Evolutionary conservation across 2,888 invertebrate genomes (phyloP), one percentile per base, ranked within the genome.

Genomic region (Cheilosia scutellata): DNA sequence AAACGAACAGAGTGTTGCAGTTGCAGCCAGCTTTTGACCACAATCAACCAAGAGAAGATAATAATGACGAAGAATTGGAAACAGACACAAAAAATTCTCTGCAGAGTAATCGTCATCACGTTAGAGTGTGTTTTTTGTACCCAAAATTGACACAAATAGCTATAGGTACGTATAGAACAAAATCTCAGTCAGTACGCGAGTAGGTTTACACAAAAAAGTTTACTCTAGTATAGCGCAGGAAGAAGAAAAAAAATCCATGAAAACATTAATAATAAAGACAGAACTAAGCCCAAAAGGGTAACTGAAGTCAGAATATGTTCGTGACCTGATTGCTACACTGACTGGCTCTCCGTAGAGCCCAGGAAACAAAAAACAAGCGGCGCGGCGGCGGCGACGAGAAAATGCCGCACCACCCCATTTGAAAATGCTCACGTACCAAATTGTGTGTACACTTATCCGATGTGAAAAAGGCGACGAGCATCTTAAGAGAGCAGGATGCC

Each of bases 401-500:
- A 83, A 70, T 53, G 79, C 79, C 74, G 79, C 79, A 79, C 62
- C 40, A 68, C 63, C 71, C 33, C 51, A 79, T 79, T 51, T 74
- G 49, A 70, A 79, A 79, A 83, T 79, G 44, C 74, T 83, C 83
- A 79, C 74, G 79, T 79, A 79, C 79, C 49, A 83, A 68, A 79
- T 79, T 83, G 51, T 79, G 57, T 79, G 70, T 74, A 74, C 62
- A 68, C 66, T 72, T 72, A 79, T 29, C 25, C 7, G 49, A 74
- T 79, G 57, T 63, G 79, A 63, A 55, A 60, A 79, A 74, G 63
- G 63, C 74, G 74, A 83, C 16, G 62, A 83, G 57, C 63, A 79
- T 62, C 74, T 79, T 74, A 53, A 57, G 42, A 74, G 60, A 78
- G 55, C 25, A 58, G 51, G 62, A 57, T 47, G 60, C 68, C 79